A percentile compares a stretch with the other conserved stretches of the same genome.
Conservation (phyloP, 2,113 vertebrate genomes). For the Bubalus kerabau region DNA sequence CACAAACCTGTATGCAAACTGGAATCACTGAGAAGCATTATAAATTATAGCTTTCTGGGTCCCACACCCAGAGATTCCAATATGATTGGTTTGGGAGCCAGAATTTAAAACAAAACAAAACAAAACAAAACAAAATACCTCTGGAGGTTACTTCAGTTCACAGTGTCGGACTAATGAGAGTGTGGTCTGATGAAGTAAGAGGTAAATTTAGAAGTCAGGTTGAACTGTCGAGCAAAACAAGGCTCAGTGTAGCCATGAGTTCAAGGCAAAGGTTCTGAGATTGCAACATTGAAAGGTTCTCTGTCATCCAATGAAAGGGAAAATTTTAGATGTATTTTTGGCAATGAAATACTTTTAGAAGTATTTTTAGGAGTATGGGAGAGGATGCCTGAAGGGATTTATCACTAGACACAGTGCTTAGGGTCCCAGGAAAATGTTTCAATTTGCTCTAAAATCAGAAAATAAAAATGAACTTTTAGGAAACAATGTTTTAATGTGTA, state of each 20-base stretch:
- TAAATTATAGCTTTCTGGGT: background rate
- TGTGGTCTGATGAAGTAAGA: background rate
- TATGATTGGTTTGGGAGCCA: background rate
- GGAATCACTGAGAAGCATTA: background rate
- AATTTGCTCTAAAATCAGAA: background rate
- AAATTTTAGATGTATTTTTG: background rate
- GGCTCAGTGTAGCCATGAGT: background rate
- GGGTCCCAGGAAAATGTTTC: background rate
- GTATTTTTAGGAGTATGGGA: background rate
- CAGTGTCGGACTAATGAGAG: background rate
- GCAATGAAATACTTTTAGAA: background rate
- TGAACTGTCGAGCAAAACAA: background rate
- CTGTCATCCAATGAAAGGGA: background rate
- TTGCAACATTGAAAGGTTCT: background rate
- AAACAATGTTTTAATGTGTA: background rate
- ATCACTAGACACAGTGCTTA: background rate
- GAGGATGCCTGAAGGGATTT: background rate
- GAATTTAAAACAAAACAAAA: background rate
- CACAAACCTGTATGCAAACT: background rate
- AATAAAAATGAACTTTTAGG: background rate
- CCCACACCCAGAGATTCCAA: background rate
- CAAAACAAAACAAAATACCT: background rate
- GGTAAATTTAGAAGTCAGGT: background rate
- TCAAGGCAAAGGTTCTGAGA: background rate
- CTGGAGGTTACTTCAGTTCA: background rate